Evolutionary conservation across 2,797 vertebrate species (phyloP).

Genomic region (Xiphophorus birchmanni): DNA sequence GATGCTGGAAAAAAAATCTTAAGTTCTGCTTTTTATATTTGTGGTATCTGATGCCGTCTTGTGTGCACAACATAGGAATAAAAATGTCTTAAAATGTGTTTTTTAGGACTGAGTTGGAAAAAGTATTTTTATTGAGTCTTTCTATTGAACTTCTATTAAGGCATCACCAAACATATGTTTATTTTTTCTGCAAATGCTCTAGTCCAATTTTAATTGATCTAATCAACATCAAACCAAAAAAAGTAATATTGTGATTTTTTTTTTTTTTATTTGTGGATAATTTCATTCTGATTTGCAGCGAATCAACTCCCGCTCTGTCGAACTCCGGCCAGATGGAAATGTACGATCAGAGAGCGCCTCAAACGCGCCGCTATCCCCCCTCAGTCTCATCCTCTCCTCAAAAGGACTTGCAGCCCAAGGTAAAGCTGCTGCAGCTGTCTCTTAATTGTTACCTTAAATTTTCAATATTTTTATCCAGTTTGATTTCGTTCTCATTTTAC

Average conservation of each 20-base stretch:
- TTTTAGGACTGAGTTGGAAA: background rate
- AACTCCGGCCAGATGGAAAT: conserved; percentile 93
- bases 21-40: background rate
- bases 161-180: background rate
- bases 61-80: background rate
- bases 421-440: conserved; percentile 45
- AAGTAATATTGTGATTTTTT: conserved; percentile 9
- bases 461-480: background rate
- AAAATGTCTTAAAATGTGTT: background rate
- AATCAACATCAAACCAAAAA: conserved; percentile 9
- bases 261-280: background rate
- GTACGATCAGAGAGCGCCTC: conserved; percentile 93
- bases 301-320: conserved; percentile 88
- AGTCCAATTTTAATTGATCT: background rate
- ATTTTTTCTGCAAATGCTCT: background rate
- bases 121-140: background rate
- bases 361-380: conserved; percentile 91
- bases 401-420: conserved; percentile 96
- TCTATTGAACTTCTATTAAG: background rate
- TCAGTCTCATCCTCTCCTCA: conserved; percentile 94
- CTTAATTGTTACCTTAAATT: too few species aligned
- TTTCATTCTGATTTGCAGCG: conserved; percentile 76
- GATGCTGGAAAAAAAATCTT: background rate
- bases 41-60: background rate
- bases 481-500: background rate